phyloP scores from a whole-genome alignment of 2,797 vertebrate genomes.

The Phalloptychus januarius region DNA sequence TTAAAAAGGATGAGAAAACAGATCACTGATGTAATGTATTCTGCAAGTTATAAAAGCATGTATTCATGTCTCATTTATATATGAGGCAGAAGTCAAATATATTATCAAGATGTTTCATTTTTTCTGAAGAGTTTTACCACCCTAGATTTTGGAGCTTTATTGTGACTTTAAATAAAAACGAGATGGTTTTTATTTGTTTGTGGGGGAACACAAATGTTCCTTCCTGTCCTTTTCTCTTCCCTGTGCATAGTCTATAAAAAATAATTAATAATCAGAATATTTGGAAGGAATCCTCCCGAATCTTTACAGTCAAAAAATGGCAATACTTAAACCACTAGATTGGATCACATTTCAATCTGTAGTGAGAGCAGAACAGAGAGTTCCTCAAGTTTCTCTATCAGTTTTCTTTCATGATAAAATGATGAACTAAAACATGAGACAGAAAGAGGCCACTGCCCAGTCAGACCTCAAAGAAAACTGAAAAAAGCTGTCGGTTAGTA shows the following conservation, averaged over 20 bases:
- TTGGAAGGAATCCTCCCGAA: neutral
- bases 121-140: too few species aligned
- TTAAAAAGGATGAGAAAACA: neutral
- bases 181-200: neutral
- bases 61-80: neutral
- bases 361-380: neutral
- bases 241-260: neutral
- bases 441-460: neutral
- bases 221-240: neutral
- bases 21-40: neutral
- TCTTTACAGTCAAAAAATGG: neutral
- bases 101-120: neutral
- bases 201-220: neutral
- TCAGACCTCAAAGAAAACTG: neutral
- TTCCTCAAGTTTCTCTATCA: neutral
- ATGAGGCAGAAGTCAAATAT: neutral
- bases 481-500: neutral
- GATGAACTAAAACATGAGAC: neutral
- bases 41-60: neutral
- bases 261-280: neutral
- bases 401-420: neutral
- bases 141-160: too few species aligned
- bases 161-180: neutral
- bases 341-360: neutral
- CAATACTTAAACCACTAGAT: neutral